Percentiles rank a stretch among this genome's conserved stretches.
Conservation (phyloP, 2,888 invertebrate species). For the Selenia dentaria region DNA sequence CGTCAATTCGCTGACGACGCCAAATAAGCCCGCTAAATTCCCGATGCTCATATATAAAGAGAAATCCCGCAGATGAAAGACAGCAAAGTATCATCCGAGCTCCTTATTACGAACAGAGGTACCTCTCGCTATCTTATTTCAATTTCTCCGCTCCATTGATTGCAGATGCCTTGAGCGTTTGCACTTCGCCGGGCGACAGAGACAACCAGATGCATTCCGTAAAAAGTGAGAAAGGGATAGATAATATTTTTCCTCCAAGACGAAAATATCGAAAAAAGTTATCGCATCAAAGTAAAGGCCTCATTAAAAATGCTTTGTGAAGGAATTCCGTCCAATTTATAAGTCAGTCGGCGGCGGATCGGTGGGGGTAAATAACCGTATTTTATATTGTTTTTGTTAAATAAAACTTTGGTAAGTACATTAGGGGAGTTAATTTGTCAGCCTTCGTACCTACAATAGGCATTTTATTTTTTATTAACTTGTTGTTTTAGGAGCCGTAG, state of each 20-base stretch:
- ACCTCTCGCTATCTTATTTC: conserved; percentile 79
- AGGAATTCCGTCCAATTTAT: conserved; percentile 78
- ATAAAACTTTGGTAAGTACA: conserved; percentile 44
- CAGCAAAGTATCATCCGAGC: conserved; percentile 43
- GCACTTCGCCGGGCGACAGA: conserved; percentile 57
- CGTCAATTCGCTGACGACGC: conserved; percentile 29
- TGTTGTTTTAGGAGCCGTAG: conserved; percentile 14
- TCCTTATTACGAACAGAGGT: conserved; percentile 69
- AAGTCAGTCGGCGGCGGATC: conserved; percentile 68
- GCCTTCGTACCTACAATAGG: conserved; percentile 8
- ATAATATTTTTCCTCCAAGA: conserved; percentile 67
- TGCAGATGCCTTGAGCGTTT: conserved; percentile 78
- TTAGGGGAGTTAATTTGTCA: conserved; percentile 28
- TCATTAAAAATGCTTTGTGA: conserved; percentile 81
- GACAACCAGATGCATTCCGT: conserved; percentile 43
- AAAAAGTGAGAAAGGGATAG: conserved; percentile 51
- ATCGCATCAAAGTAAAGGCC: conserved; percentile 81
- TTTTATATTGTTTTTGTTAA: conserved; percentile 64
- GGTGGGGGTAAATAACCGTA: conserved; percentile 72
- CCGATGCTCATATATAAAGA: conserved; percentile 57
- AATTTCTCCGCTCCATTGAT: conserved; percentile 83
- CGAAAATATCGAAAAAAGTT: conserved; percentile 81
- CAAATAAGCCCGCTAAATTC: conserved; percentile 37
- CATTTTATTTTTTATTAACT: conserved; percentile 15
- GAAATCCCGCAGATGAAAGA: conserved; percentile 46